Evolutionary conservation across 1,140 invertebrate genomes (phyloP), one percentile per base, ranked within the genome.

Genomic region (Trichonephila clavata): DNA sequence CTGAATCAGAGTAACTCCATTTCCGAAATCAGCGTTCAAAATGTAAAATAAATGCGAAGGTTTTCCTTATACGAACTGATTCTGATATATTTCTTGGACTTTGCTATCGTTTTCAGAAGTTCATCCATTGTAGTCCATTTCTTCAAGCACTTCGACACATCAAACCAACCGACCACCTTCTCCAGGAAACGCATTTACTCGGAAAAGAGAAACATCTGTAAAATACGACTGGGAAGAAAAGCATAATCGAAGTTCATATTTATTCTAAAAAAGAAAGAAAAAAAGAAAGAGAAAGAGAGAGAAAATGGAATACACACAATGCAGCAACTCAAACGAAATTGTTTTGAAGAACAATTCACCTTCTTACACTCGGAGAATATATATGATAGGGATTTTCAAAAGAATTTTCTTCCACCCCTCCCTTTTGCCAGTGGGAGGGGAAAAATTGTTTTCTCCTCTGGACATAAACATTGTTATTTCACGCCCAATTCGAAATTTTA

Each of bases 381-480:
- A 80, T 90, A 90, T 63, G 89, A 80, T 90, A 90, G 80, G 77
- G 89, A 90, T 90, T 87, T 90, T 60, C 59, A 2, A 50, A 50
- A 14, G 27, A 80, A 32, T 90, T 87, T 57, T 57, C 27, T 80
- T 43, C 20, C 43, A n/a, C n/a, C 21, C 50, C 24, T 50, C 1
- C 50, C 10, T 5, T 50, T 50, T 50, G 5, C 50, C 50, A 43
- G 7, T 24, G 24, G 63, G 21, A 63, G 24, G 14, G 20, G 71
- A 77, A 81, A 90, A 50, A 81, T 27, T 80, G 27, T 81, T 60
- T 81, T 90, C 16, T 90, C 16, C 61, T 39, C 50, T 18, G 27
- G 68, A 81, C 89, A 90, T 80, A 90, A 90, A 90, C 89, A 90
- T 90, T 61, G 89, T 90, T 90, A 90, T 77, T 90, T 90, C 59